phyloP scores from a whole-genome alignment of 2,888 invertebrate species.

The Sylvicola fuscatus region DNA sequence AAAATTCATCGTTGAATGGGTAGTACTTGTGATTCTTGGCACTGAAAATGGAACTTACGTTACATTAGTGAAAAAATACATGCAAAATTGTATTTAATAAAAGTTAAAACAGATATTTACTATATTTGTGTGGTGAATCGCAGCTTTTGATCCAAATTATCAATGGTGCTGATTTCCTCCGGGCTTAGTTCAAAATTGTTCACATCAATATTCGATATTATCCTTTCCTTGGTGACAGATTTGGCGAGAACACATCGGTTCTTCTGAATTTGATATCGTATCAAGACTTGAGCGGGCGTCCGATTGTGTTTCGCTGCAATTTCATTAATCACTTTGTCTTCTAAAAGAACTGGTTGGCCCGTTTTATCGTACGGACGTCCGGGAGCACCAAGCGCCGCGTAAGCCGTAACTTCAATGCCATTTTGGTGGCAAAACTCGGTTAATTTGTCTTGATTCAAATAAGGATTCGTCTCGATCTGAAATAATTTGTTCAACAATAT shows the following conservation, averaged over 20 bases:
- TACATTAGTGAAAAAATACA: slow-evolving; percentile 1
- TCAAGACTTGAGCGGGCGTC: slow-evolving; percentile 31
- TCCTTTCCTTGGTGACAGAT: slow-evolving; percentile 24
- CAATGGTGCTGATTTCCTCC: slow-evolving; percentile 31
- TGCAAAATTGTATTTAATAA: slow-evolving; percentile 1
- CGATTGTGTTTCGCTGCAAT: slow-evolving; percentile 33
- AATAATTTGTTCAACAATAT: no score
- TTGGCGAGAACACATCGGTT: slow-evolving; percentile 29
- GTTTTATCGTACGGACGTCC: slow-evolving; percentile 47
- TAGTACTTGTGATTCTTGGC: slow-evolving; percentile 30
- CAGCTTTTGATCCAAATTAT: slow-evolving; percentile 23
- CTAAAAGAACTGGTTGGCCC: slow-evolving; percentile 39
- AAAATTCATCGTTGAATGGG: slow-evolving; percentile 33
- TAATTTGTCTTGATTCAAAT: slow-evolving; percentile 48
- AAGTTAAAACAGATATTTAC: slow-evolving; percentile 24
- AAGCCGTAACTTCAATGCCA: slow-evolving; percentile 52
- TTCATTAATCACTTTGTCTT: slow-evolving; percentile 32
- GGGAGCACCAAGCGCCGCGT: slow-evolving; percentile 65
- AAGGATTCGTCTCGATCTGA: slow-evolving; percentile 30
- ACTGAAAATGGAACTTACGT: slow-evolving; percentile 20
- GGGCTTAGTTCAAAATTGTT: slow-evolving; percentile 29
- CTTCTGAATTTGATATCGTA: slow-evolving; percentile 32
- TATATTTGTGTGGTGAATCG: slow-evolving; percentile 7
- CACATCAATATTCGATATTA: slow-evolving; percentile 26
- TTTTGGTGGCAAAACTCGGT: slow-evolving; percentile 44